Base-by-base conservation (phyloP, 2,113 vertebrate genomes). In the Engraulis encrasicolus region DNA sequence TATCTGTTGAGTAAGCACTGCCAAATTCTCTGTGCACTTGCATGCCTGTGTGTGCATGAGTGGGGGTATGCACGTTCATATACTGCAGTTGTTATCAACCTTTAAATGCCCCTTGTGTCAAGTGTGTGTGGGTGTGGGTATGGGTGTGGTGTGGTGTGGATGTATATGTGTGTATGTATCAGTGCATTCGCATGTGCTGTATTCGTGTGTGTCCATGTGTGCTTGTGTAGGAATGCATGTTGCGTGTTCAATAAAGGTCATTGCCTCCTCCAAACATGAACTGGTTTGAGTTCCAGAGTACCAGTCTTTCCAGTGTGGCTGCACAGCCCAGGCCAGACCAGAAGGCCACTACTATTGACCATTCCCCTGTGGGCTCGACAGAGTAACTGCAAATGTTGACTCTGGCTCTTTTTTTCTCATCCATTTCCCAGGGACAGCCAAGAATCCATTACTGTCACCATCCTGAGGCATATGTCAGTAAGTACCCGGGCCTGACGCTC, bases 381-480 rank as follows among this genome's bases (percentile, higher is more conserved):
- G 61, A 17, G 4, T 17, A 74, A 18, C 1, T 36, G 66, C 15
- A 74, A 6, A 2, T 74, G 31, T 74, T 66, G 58, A 34, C 66
- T 34, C 15, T 23, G 23, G 66, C 15, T 15, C 23, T 66, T 12
- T 31, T 27, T 71, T 18, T 81, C 6, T 84, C 50, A 17, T 84
- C 31, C 50, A 27, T 34, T n/a, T 31, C 38, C 36, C 45, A 89
- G 88, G 52, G 82, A 89, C 36, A 87, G 86, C 71, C 82, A 81
- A 82, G 88, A 87, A 18, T 89, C 88, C 48, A 40, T 89, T 23
- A 86, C 86, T 37, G 49, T 89, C 82, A 89, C 84, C 6, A 77
- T 89, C 81, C 88, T 87, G 66, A 86, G 88, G 84, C 66, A 83
- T 18, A 84, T 87, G 49, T 20, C 86, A 85, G 88, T 89, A 77